phyloP scores from a whole-genome alignment of 2,113 vertebrate species.

The Varanus salvator region DNA sequence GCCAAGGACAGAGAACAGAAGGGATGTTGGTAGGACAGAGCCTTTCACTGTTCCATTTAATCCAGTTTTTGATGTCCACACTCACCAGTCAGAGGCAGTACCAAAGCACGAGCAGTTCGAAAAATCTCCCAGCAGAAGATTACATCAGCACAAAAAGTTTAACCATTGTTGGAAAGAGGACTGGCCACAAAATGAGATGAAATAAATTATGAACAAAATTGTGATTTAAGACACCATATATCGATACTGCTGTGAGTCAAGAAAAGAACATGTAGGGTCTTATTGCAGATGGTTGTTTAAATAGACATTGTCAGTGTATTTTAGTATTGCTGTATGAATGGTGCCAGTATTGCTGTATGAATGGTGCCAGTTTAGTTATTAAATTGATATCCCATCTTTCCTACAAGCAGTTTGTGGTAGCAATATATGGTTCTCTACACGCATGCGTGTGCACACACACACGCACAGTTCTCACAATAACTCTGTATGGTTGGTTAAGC shows the following conservation, averaged over 20 bases:
- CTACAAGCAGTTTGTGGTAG: too few species aligned
- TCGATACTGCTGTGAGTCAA: slow-evolving; percentile 19
- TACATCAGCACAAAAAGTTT: slow-evolving; percentile 50
- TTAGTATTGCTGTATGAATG: not conserved
- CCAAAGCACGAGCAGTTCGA: slow-evolving; percentile 46
- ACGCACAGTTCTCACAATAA: too few species aligned
- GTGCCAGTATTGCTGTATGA: not conserved
- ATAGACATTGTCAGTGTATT: not conserved
- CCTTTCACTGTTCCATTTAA: slow-evolving; percentile 65
- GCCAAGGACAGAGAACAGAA: slow-evolving; percentile 64
- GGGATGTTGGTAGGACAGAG: slow-evolving; percentile 54
- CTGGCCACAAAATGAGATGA: slow-evolving; percentile 33
- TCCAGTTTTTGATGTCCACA: slow-evolving; percentile 60
- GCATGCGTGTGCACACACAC: not conserved
- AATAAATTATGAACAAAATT: slow-evolving; percentile 8
- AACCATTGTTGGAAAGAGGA: slow-evolving; percentile 49
- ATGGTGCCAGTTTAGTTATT: not conserved
- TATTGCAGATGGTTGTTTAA: not conserved
- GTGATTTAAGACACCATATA: slow-evolving; percentile 23
- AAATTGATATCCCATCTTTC: too few species aligned
- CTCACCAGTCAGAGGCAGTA: slow-evolving; percentile 58
- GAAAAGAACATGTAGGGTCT: not conserved
- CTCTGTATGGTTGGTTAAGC: too few species aligned
- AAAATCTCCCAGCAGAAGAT: slow-evolving; percentile 44
- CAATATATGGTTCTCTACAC: too few species aligned